Evolutionary conservation across 64 coral and sea anemone genomes (phyloP), one percentile per base, ranked within the genome.

Genomic region (Orbicella faveolata): DNA sequence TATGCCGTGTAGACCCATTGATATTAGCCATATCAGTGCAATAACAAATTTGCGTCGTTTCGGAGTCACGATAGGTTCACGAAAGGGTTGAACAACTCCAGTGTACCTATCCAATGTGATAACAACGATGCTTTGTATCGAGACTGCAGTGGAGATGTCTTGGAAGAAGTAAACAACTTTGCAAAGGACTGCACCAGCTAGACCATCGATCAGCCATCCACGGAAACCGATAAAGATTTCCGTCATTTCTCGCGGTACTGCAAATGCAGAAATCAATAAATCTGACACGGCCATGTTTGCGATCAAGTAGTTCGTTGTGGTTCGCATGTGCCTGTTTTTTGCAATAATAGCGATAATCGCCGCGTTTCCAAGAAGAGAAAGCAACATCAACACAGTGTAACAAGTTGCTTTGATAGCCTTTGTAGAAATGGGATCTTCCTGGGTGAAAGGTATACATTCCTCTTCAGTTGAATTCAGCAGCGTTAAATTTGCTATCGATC

Each of bases 261-360:
- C 74, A 35, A 93, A 88, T 14, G 81, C n/a, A 21, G 92, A 87
- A 18, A 89, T 59, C 34, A 89, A 26, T 62, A 88, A 73, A 70
- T 93, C 92, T 17, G 86, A 89, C 25, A 89, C 65, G 17, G 86
- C 87, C 92, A 93, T 93, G 53, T 93, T 93, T 54, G 76, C 78
- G 19, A 93, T 79, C 4, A 93, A 25, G 55, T 93, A 93, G 61
- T 93, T 88, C 8, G 88, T 39, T 1, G 92, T 75, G 3, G 87
- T 93, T 51, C 69, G 79, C 78, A 84, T 76, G 7, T 33, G 65
- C 78, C n/a, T 79, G 78, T 81, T 75, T 74, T 82, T 93, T 52
- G 30, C 57, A 33, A 93, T 78, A 4, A 89, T 89, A 18, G 20
- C 77, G 52, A 84, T 87, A 14, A 93, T 52, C 1, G 88, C 57